These are phyloP conservation scores for Dromiciops gliroides DNA, from an alignment of 2,113 vertebrate species.

Conservation along the genomic window DNA sequence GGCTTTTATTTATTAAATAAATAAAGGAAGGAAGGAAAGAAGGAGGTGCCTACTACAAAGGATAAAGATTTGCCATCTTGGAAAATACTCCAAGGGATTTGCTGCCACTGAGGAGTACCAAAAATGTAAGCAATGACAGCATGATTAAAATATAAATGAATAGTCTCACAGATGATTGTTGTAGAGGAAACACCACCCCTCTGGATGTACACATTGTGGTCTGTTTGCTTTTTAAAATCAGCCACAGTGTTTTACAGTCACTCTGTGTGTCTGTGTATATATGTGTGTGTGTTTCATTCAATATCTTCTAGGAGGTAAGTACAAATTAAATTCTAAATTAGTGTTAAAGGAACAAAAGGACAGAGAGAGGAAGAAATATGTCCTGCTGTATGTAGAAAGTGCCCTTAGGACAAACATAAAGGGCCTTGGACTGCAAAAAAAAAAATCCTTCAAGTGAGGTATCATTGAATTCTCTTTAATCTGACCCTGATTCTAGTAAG, in stretches of 20 bases:
- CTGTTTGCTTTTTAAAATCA: constrained; percentile 24
- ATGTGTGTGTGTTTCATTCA: not conserved
- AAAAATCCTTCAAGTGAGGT: not conserved
- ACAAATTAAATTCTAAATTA: constrained; percentile 53
- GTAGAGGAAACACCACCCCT: not conserved
- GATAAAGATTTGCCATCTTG: not conserved
- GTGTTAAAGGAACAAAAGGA: constrained; percentile 44
- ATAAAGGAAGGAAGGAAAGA: not conserved
- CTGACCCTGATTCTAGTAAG: not conserved
- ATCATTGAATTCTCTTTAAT: not conserved
- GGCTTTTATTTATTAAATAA: not conserved
- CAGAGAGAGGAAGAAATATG: constrained; percentile 52
- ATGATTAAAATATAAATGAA: not conserved
- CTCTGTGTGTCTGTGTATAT: not conserved
- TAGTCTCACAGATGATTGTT: not conserved
- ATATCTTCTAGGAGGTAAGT: constrained; percentile 46
- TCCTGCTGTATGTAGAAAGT: constrained; percentile 7
- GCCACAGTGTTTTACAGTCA: not conserved
- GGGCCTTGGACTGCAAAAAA: not conserved
- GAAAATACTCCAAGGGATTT: not conserved
- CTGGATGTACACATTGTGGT: not conserved
- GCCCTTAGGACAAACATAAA: not conserved
- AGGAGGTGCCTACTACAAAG: not conserved
- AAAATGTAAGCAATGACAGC: not conserved
- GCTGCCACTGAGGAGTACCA: not conserved